These are phyloP conservation scores for Melanostoma scalare DNA, from an alignment of 2,888 invertebrate genomes.

Conservation along the genomic window DNA sequence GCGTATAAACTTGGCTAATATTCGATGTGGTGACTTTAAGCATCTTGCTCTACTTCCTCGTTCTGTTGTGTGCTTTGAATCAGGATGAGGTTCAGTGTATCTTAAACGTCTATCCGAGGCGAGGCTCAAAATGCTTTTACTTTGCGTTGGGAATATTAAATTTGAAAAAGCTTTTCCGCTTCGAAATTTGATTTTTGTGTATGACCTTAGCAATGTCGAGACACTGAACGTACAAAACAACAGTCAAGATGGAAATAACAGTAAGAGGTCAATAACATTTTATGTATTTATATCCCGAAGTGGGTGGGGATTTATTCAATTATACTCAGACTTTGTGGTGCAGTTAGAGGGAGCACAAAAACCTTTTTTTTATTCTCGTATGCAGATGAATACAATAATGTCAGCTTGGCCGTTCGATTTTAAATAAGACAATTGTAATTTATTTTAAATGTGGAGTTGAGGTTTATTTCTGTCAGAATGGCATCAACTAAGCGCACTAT, in stretches of 20 bases:
- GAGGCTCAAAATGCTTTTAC: constrained; percentile 53
- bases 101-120: constrained; percentile 1
- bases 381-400: too few species aligned
- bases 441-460: too few species aligned
- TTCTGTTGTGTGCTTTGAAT: constrained; percentile 22
- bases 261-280: constrained; percentile 46
- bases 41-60: neutral
- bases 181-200: constrained; percentile 50
- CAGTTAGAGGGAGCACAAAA: too few species aligned
- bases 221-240: neutral
- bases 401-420: too few species aligned
- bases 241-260: constrained; percentile 8
- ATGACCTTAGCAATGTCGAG: neutral
- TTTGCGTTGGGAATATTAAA: constrained; percentile 63
- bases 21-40: constrained; percentile 36
- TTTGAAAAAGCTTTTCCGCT: constrained; percentile 19
- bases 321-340: constrained; percentile 14
- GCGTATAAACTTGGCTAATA: constrained; percentile 51
- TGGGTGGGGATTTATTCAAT: constrained; percentile 57
- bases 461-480: too few species aligned
- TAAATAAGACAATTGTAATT: too few species aligned
- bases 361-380: too few species aligned
- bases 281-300: constrained; percentile 20
- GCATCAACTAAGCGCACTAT: too few species aligned
- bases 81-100: constrained; percentile 3